Conservation (phyloP, 2,888 invertebrate species). For the Agrochola lota region DNA sequence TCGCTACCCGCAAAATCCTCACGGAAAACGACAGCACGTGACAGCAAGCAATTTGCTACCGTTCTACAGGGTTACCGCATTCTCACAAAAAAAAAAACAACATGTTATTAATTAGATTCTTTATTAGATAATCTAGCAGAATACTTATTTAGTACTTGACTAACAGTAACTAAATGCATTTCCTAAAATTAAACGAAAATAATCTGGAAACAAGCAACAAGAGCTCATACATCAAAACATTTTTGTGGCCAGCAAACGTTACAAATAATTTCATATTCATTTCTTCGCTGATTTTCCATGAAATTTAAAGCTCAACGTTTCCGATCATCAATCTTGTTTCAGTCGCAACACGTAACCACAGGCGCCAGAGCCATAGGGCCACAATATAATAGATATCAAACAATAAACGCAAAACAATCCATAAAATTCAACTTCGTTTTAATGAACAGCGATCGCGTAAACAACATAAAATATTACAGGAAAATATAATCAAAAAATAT, state of each 20-base stretch:
- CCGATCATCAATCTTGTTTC: conserved; percentile 55
- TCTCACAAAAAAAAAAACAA: background rate
- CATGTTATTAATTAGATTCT: background rate
- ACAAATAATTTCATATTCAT: conserved; percentile 38
- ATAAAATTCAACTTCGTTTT: conserved; percentile 58
- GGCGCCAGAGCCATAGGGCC: conserved; percentile 39
- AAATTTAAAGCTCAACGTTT: conserved; percentile 28
- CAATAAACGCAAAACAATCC: conserved; percentile 61
- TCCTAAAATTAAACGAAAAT: conserved; percentile 13
- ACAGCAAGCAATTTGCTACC: too few species aligned
- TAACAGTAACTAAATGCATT: background rate
- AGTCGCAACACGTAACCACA: conserved; percentile 47
- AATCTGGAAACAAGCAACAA: background rate
- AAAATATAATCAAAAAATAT: conserved; percentile 63
- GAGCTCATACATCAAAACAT: conserved; percentile 23
- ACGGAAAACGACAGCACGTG: too few species aligned
- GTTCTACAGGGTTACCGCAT: background rate
- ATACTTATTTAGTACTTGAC: background rate
- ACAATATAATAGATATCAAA: conserved; percentile 41
- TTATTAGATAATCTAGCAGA: background rate
- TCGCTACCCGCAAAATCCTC: too few species aligned
- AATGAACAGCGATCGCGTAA: conserved; percentile 63
- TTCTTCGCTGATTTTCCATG: conserved; percentile 30
- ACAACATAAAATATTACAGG: conserved; percentile 67
- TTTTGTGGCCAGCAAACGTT: conserved; percentile 20